Base-by-base conservation (phyloP, 2,888 invertebrate species). In the Cephus rjabovi region DNA sequence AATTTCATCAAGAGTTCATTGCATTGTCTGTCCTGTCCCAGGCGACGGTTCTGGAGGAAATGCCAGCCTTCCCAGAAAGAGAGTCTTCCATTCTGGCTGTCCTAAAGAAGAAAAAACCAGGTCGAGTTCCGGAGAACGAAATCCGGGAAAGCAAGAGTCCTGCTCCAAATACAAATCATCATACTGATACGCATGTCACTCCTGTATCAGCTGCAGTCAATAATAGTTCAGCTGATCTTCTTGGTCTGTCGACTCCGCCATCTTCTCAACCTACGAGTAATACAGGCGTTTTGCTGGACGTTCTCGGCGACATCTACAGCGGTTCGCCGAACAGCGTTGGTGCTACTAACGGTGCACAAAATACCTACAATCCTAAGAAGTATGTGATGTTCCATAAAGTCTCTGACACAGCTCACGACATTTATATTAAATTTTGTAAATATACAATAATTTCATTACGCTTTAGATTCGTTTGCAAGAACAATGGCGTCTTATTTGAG, bases 31-130 rank as follows among this genome's bases (percentile, higher is more conserved):
- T 73, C 12, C 69, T 68, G 73, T 81, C 83, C 4, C 85, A 95
- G 94, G 99, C 99, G 34, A 99, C 99, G 76, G 99, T 99, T 76
- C 93, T 99, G 85, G 99, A 99, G 93, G 99, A 99, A 93, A 99
- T 99, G 99, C 99, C 99, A 82, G 99, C 99, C 76, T 99, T 99
- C 93, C 98, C 99, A 6, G 99, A 99, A 92, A 94, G 99, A 84
- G 99, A 99, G 92, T 99, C 98, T 81, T 98, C 98, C 23, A 98
- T 99, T 88, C 93, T 99, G 85, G 98, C 98, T 76, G 99, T 99
- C 83, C 93, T 99, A 88, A 99, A 99, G 93, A 99, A 99, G 93
- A 99, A 99, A 93, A 98, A 99, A 90, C 99, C 99, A 1, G 98
- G 98, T 0, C 95, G 98, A 81, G 96, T 98, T 83, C 97, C 98